Percentiles rank a stretch among this genome's conserved stretches.
Conservation (phyloP, 2,888 invertebrate species). For the Aspidiotus destructor region DNA sequence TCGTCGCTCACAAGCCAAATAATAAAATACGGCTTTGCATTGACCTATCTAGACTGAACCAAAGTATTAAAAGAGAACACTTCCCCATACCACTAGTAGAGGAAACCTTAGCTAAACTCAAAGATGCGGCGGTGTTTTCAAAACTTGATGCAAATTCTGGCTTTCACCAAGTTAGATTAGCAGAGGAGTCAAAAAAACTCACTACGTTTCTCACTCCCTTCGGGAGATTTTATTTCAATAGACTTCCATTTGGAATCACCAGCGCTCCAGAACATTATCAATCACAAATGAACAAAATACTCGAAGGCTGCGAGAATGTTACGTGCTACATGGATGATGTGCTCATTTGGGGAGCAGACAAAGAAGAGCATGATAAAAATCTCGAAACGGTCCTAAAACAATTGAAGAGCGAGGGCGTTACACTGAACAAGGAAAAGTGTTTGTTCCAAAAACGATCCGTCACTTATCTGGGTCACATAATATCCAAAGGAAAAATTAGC, state of each 20-base stretch:
- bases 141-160: conserved; percentile 35
- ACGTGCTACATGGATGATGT: conserved; percentile 39
- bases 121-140: conserved; percentile 33
- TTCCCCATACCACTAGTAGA: conserved; percentile 38
- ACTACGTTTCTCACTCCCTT: conserved; percentile 39
- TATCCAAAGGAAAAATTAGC: conserved; percentile 35
- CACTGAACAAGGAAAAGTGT: conserved; percentile 39
- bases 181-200: conserved; percentile 37
- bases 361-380: conserved; percentile 37
- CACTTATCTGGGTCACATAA: conserved; percentile 38
- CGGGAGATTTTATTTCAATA: conserved; percentile 38
- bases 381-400: conserved; percentile 24
- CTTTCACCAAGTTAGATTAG: conserved; percentile 38
- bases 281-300: conserved; percentile 31
- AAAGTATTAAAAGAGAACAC: conserved; percentile 37
- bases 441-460: conserved; percentile 36
- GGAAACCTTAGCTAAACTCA: conserved; percentile 38
- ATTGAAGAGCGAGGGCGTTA: conserved; percentile 17
- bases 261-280: conserved; percentile 39
- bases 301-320: conserved; percentile 36
- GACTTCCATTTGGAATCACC: conserved; percentile 39
- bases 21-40: conserved; percentile 39
- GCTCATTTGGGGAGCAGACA: conserved; percentile 36
- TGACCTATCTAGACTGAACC: conserved; percentile 39
- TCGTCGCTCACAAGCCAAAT: conserved; percentile 39